phyloP scores from a whole-genome alignment of 1,140 invertebrate species.

The Aphis gossypii region DNA sequence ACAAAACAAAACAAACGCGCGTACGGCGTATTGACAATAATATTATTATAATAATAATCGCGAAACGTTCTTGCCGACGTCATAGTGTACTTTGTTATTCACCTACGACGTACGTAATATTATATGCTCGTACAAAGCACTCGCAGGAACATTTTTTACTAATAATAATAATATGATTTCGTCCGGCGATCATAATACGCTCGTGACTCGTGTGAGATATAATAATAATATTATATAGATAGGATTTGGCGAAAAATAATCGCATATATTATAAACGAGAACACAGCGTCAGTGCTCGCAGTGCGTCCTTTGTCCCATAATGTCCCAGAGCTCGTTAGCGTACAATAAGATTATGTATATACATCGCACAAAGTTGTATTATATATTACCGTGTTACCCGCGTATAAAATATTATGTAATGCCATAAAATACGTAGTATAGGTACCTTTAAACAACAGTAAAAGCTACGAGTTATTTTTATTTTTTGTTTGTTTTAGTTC shows the following conservation, averaged over 20 bases:
- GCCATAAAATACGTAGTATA: not conserved
- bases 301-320: not conserved
- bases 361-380: not conserved
- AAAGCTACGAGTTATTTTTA: not conserved
- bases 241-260: not conserved
- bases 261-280: not conserved
- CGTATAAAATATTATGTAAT: not conserved
- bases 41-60: conserved; percentile 5
- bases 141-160: not conserved
- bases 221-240: not conserved
- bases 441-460: not conserved
- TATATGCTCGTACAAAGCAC: not conserved
- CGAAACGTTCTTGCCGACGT: not conserved
- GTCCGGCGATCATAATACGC: not conserved
- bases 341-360: not conserved
- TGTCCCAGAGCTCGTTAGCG: not conserved
- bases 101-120: not conserved
- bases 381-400: not conserved
- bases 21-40: not conserved
- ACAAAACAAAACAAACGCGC: conserved; percentile 30
- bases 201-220: not conserved
- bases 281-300: not conserved
- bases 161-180: not conserved
- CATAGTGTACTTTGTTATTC: not conserved
- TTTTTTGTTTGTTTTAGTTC: not conserved